These are phyloP conservation scores for Toxostoma redivivum DNA, from an alignment of 2,113 vertebrate genomes.

Conservation along the genomic window DNA sequence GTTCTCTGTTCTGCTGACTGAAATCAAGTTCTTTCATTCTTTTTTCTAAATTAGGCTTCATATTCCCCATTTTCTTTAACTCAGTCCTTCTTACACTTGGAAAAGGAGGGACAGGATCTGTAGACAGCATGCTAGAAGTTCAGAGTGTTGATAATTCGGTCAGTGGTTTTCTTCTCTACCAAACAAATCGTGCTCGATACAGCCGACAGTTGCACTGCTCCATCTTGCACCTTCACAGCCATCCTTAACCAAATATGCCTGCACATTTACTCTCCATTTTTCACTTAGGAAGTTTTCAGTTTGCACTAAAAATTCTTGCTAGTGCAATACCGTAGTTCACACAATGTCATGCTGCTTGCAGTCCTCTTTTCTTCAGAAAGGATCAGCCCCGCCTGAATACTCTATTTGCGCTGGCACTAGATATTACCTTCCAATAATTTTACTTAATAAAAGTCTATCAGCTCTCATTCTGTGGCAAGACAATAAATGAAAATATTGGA, in stretches of 20 bases:
- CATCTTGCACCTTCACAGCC: neutral
- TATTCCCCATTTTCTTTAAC: neutral
- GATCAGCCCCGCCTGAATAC: neutral
- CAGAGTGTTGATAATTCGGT: neutral
- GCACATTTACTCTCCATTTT: neutral
- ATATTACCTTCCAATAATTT: neutral
- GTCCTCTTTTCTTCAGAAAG: neutral
- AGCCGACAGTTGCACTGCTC: accelerated
- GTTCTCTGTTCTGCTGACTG: neutral
- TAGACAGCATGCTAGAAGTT: neutral
- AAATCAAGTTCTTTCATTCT: neutral
- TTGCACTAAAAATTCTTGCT: neutral
- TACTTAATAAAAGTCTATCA: neutral
- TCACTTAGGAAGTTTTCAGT: neutral
- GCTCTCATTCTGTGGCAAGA: neutral
- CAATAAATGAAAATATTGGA: neutral
- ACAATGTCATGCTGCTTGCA: neutral
- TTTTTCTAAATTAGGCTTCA: neutral
- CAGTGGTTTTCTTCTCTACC: neutral
- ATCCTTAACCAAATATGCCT: neutral
- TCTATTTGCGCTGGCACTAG: neutral
- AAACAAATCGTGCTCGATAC: neutral
- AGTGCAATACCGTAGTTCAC: neutral
- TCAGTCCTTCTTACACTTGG: neutral
- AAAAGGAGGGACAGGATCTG: neutral